Evolutionary conservation across 1,140 invertebrate genomes (phyloP).

Genomic region (Brachionus paranguensis): DNA sequence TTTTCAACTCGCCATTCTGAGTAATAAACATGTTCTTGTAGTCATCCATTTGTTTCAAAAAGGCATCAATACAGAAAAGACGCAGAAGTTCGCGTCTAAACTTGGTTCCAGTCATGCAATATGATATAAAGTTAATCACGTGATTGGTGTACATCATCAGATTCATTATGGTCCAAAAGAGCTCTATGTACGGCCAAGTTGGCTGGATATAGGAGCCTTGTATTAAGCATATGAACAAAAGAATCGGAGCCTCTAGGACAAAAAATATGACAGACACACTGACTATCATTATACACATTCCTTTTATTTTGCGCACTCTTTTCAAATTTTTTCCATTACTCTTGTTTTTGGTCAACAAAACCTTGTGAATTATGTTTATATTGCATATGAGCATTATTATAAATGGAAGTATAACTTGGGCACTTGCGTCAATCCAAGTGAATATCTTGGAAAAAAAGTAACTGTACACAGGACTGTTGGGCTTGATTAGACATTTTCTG

Average conservation of each 20-base stretch:
- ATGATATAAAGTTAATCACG: conserved; percentile 74
- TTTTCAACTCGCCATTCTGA: neutral
- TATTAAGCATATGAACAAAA: conserved; percentile 27
- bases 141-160: conserved; percentile 72
- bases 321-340: conserved; percentile 39
- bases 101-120: conserved; percentile 72
- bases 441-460: conserved; percentile 38
- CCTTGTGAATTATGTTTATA: conserved; percentile 35
- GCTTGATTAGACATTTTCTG: conserved; percentile 9
- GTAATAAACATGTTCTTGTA: neutral
- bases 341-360: conserved; percentile 25
- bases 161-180: conserved; percentile 60
- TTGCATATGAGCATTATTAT: conserved; percentile 39
- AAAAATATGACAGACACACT: conserved; percentile 29
- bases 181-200: conserved; percentile 39
- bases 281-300: conserved; percentile 38
- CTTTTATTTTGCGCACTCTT: conserved; percentile 13
- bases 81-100: conserved; percentile 61
- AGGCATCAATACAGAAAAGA: neutral
- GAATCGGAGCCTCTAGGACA: conserved; percentile 12
- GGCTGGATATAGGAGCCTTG: conserved; percentile 4
- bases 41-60: neutral
- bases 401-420: conserved; percentile 32
- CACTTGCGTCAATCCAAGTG: conserved; percentile 34
- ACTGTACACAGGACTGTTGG: conserved; percentile 13